Percentiles rank a stretch among this genome's conserved stretches.
phyloP scores from a whole-genome alignment of 2,888 invertebrate species.

The Pediacus dermestoides region DNA sequence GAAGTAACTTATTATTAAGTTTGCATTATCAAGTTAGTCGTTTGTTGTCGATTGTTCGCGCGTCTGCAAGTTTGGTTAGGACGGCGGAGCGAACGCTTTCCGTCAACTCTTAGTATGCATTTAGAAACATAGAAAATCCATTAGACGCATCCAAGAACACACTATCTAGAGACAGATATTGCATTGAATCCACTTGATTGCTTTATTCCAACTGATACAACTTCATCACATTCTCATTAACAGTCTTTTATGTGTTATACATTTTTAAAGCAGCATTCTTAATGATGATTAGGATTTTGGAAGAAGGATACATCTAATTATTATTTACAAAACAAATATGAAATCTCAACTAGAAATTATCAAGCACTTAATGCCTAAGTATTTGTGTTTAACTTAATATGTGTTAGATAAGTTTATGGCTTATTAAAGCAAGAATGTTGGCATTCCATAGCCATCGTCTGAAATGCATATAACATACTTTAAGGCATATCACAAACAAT shows the following conservation, averaged over 20 bases:
- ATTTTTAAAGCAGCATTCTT: conserved; percentile 2
- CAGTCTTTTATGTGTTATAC: conserved; percentile 2
- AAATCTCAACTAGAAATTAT: too few species aligned
- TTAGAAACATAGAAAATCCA: conserved; percentile 49
- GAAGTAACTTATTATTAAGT: conserved; percentile 42
- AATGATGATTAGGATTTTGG: too few species aligned
- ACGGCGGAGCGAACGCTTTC: conserved; percentile 28
- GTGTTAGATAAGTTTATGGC: too few species aligned
- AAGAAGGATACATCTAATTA: too few species aligned
- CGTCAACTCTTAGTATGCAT: conserved; percentile 43
- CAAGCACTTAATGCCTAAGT: too few species aligned
- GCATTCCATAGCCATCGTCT: too few species aligned
- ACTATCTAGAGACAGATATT: conserved; percentile 29
- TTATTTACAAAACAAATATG: too few species aligned
- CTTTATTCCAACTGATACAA: conserved; percentile 20
- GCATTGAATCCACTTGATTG: conserved; percentile 20
- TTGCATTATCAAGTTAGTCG: conserved; percentile 46
- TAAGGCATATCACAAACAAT: too few species aligned
- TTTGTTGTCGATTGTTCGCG: conserved; percentile 43
- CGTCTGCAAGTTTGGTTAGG: conserved; percentile 32
- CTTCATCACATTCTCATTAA: conserved; percentile 5
- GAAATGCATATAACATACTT: too few species aligned
- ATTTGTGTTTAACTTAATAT: too few species aligned
- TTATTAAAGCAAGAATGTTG: too few species aligned
- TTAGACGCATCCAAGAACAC: conserved; percentile 46